phyloP scores from a whole-genome alignment of 2,797 vertebrate species.

The Ctenosaura bakeri region DNA sequence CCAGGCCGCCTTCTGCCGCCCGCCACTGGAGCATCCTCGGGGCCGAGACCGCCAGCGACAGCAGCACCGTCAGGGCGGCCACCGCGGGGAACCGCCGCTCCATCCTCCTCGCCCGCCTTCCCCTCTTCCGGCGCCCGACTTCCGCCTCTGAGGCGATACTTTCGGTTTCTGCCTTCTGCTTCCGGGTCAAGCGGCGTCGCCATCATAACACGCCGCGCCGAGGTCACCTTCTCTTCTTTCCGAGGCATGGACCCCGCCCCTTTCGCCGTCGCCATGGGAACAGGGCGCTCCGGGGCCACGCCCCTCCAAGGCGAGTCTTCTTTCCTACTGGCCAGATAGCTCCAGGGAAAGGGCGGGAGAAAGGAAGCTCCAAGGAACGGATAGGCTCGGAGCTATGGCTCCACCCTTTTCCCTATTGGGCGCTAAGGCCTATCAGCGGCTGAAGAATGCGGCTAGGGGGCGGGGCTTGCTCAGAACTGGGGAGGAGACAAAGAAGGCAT shows the following conservation, averaged over 20 bases:
- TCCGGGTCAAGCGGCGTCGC: background rate
- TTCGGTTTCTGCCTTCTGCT: background rate
- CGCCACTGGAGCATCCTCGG: constrained; percentile 11
- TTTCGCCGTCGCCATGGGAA: background rate
- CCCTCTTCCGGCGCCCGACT: background rate
- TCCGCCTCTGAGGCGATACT: accelerated
- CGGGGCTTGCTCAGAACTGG: too few species aligned
- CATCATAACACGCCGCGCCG: accelerated
- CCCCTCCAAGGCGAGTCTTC: too few species aligned
- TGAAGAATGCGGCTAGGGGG: too few species aligned
- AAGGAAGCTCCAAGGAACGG: too few species aligned
- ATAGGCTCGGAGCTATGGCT: too few species aligned
- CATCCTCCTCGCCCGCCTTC: background rate
- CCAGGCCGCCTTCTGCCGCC: accelerated
- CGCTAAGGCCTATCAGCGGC: too few species aligned
- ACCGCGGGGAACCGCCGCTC: constrained; percentile 1
- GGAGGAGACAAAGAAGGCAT: too few species aligned
- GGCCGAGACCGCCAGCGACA: constrained; percentile 2
- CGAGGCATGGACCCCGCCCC: background rate
- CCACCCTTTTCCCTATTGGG: too few species aligned
- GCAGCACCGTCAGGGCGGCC: background rate
- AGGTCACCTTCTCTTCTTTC: background rate
- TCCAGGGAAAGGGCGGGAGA: too few species aligned
- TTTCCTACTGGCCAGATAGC: too few species aligned
- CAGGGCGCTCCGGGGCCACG: accelerated